Base-by-base conservation (phyloP, 2,888 invertebrate genomes). In the Seira ritae region DNA sequence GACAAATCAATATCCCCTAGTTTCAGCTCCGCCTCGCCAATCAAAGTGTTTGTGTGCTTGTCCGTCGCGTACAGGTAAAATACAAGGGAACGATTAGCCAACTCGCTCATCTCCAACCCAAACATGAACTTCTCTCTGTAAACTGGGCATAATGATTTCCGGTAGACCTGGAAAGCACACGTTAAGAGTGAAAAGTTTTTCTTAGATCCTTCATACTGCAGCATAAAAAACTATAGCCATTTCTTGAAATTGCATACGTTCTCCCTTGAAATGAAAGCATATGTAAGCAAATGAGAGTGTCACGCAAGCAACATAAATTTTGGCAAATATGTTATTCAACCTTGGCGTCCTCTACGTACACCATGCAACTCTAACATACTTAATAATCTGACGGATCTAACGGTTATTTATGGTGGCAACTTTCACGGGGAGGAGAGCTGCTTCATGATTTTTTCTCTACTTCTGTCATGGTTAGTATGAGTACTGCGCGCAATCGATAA, bases 71-170 rank as follows among this genome's bases (percentile, higher is more conserved):
- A 95, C 75, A 95, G 92, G 90, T 95, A 94, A 90, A 95, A 94
- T 90, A 93, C 93, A 15, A 95, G 91, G 0, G 93, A 92, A 86
- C 94, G 89, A 62, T 92, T 91, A 20, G 92, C 91, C 72, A 94
- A 92, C 84, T 94, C 93, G 62, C 92, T 91, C 60, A 93, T 91
- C 85, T 93, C 94, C 87, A 95, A 91, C 31, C 91, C 92, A 85
- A 93, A 95, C 86, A 94, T 92, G 90, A 96, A 95, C 82, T 94
- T 93, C 90, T 96, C 96, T 89, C 95, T 95, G 90, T 94, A 96
- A 83, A 94, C 93, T 0, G 96, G 96, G 85, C 94, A 94, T 82
- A 93, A 92, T 1, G 94, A 93, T 85, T 93, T 92, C 87, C 93
- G 92, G 88, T 94, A 94, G 66, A 95, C 91, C 93, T 93, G 89